phyloP scores from a whole-genome alignment of 2,113 vertebrate genomes.

The Macquaria australasica region DNA sequence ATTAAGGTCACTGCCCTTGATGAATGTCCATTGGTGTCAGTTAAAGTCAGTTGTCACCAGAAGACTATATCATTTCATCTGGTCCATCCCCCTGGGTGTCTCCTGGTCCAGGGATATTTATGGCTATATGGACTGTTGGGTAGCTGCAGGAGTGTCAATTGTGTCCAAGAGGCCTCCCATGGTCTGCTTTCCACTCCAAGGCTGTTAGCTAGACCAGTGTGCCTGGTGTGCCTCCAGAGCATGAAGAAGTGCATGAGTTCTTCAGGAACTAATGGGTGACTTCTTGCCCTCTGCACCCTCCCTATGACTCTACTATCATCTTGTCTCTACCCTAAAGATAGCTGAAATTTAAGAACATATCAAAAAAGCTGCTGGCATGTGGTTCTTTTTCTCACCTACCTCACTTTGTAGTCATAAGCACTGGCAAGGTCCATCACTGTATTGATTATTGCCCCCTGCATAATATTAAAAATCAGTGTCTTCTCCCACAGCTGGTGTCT shows the following conservation, averaged over 20 bases:
- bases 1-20: slow-evolving; percentile 55
- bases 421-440: slow-evolving; percentile 1
- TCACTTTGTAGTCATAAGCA: slow-evolving; percentile 15
- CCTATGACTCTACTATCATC: background rate
- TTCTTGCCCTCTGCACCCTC: background rate
- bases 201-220: background rate
- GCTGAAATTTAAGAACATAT: background rate
- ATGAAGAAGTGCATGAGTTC: slow-evolving; percentile 9
- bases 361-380: slow-evolving; percentile 1
- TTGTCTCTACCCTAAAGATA: slow-evolving; percentile 1
- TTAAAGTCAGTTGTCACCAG: slow-evolving; percentile 59
- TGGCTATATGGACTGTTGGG: slow-evolving; percentile 20
- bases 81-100: slow-evolving; percentile 25
- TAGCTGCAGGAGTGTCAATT: slow-evolving; percentile 29
- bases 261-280: slow-evolving; percentile 22
- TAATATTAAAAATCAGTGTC: slow-evolving; percentile 52
- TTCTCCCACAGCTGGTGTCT: slow-evolving; percentile 18
- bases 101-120: slow-evolving; percentile 55
- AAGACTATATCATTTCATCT: slow-evolving; percentile 54
- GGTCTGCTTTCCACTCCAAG: slow-evolving; percentile 11
- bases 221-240: slow-evolving; percentile 14
- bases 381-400: background rate
- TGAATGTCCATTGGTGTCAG: slow-evolving; percentile 50
- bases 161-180: slow-evolving; percentile 18
- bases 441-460: slow-evolving; percentile 44